Evolutionary conservation across 2,888 invertebrate species (phyloP), one percentile per base, ranked within the genome.

Genomic region (Ganaspis brasiliensis): DNA sequence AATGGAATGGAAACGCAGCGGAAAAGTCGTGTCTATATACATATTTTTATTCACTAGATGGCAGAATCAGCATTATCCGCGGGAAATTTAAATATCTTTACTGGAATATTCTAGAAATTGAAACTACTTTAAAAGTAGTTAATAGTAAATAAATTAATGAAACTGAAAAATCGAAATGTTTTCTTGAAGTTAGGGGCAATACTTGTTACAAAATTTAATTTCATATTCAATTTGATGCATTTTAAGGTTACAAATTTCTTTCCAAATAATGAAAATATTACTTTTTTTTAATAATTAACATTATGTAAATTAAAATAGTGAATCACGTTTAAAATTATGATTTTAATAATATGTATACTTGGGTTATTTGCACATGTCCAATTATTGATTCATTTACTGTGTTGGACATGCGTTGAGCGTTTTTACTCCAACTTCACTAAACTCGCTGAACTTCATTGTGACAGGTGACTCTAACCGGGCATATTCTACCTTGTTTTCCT

Each of bases 361-460:
- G 24, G 14, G 9, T 45, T 45, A 67, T 67, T 45, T 45, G 24
- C 67, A 67, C 40, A 67, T 67, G 67, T 45, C 40, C 3, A 45
- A 67, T n/a, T 67, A 67, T 67, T 40, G 67, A 67, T 67, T n/a
- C 19, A 24, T 21, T 24, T 14, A 14, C 8, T 45, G 67, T n/a
- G 63, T 67, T 67, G 67, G 45, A 40, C 67, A 45, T 67, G 67
- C 67, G 67, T 67, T 67, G 19, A 63, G 37, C 63, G 19, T 21
- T 55, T 55, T 63, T 49, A 49, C 52, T 52, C 16, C 19, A 52
- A 52, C 19, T 52, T 52, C 19, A 52, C 16, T 52, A 52, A 49
- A 52, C 52, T 52, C 19, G 16, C 52, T 52, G 19, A 40, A n/a
- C 40, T 35, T 67, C 67, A 67, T 67, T 67, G 21, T 67, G 14